phyloP scores from a whole-genome alignment of 1,140 invertebrate genomes.

The Eriosoma lanigerum region DNA sequence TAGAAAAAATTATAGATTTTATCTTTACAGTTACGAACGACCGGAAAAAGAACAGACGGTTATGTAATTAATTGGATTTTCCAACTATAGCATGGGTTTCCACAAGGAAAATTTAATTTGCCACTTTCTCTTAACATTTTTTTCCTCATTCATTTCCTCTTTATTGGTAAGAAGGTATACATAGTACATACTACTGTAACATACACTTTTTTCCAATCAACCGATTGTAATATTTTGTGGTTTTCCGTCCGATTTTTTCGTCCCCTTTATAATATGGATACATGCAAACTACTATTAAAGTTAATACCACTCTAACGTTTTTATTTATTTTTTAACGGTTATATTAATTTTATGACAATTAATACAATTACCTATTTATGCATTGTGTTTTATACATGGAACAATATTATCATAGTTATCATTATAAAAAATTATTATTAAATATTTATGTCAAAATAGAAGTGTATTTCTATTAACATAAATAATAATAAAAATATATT shows the following conservation, averaged over 20 bases:
- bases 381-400: too few relatives aligned
- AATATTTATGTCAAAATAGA: too few relatives aligned
- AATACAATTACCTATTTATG: too few relatives aligned
- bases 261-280: not conserved
- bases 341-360: too few relatives aligned
- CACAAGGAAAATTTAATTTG: slow-evolving; percentile 38
- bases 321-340: too few relatives aligned
- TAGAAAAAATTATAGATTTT: not conserved
- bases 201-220: slow-evolving; percentile 14
- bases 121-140: slow-evolving; percentile 48
- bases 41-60: slow-evolving; percentile 30
- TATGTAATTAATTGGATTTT: slow-evolving; percentile 50
- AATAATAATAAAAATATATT: too few relatives aligned
- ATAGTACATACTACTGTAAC: not conserved
- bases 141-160: slow-evolving; percentile 30
- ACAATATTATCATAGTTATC: too few relatives aligned
- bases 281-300: too few relatives aligned
- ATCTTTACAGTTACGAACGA: slow-evolving; percentile 11
- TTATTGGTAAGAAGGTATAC: not conserved
- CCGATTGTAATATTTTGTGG: not conserved
- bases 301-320: too few relatives aligned
- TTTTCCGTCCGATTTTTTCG: not conserved
- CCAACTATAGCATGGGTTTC: slow-evolving; percentile 42
- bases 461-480: too few relatives aligned
- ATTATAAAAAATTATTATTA: too few relatives aligned